Evolutionary conservation across 1,140 invertebrate species (phyloP).

Genomic region (Hesperophylax magnus): DNA sequence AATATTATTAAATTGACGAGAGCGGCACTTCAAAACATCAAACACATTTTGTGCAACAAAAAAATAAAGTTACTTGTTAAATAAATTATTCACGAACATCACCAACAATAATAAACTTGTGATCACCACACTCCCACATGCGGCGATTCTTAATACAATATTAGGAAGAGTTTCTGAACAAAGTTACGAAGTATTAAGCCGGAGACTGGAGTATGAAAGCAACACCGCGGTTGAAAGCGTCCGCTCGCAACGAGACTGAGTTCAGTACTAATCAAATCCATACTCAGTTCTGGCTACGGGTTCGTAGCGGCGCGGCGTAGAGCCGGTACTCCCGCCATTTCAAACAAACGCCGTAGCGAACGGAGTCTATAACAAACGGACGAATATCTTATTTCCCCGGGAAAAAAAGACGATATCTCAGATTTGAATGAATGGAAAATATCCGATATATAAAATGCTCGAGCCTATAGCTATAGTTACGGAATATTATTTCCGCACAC

Average conservation of each 20-base stretch:
- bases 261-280: slow-evolving; percentile 51
- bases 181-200: slow-evolving; percentile 22
- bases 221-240: slow-evolving; percentile 22
- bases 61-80: background rate
- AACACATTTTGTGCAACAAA: background rate
- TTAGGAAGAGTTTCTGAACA: background rate
- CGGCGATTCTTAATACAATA: background rate
- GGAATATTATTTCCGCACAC: too few species aligned
- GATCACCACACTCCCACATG: slow-evolving; percentile 13
- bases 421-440: slow-evolving; percentile 30
- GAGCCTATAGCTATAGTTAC: background rate
- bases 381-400: slow-evolving; percentile 11
- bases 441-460: background rate
- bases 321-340: background rate
- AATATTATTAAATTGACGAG: too few species aligned
- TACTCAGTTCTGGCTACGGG: slow-evolving; percentile 31
- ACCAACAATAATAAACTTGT: background rate
- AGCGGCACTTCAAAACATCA: too few species aligned
- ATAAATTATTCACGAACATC: background rate
- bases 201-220: background rate
- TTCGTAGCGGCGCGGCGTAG: slow-evolving; percentile 15
- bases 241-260: slow-evolving; percentile 22
- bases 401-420: slow-evolving; percentile 30
- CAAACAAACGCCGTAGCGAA: slow-evolving; percentile 9
- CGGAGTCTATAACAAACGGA: slow-evolving; percentile 4